Evolutionary conservation across 2,888 invertebrate species (phyloP).

Genomic region (Andrena hattorfiana): DNA sequence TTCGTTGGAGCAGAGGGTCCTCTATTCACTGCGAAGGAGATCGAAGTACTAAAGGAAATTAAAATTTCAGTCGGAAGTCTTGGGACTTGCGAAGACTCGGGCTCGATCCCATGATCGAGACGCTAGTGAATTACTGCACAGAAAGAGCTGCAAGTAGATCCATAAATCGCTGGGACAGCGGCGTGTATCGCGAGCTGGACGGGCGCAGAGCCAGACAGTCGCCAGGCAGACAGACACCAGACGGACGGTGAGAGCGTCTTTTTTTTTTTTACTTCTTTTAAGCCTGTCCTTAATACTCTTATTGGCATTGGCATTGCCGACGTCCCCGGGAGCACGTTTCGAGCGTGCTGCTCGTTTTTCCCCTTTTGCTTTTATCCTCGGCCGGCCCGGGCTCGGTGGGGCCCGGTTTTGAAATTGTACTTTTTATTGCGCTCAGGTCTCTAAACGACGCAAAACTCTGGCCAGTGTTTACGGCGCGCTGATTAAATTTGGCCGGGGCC

Average conservation of each 20-base stretch:
- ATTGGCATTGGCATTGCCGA: constrained; percentile 52
- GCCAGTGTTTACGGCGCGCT: constrained; percentile 30
- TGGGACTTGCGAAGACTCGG: neutral
- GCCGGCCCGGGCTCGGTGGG: neutral
- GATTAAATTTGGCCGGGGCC: constrained; percentile 25
- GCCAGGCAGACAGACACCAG: constrained; percentile 77
- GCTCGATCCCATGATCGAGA: neutral
- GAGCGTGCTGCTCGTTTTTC: constrained; percentile 9
- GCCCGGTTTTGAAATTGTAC: constrained; percentile 60
- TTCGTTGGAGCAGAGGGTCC: neutral
- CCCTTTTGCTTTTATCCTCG: constrained; percentile 42
- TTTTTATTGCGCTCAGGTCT: constrained; percentile 34
- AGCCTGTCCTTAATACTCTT: constrained; percentile 61
- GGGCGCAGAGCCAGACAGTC: constrained; percentile 70
- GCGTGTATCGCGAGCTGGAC: constrained; percentile 18
- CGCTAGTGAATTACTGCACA: constrained; percentile 13
- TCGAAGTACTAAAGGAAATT: too few species aligned
- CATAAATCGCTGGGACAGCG: constrained; percentile 46
- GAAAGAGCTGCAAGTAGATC: constrained; percentile 37
- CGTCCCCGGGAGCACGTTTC: constrained; percentile 43
- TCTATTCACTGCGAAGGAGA: neutral
- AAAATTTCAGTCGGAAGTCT: neutral
- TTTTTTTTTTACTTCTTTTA: constrained; percentile 64
- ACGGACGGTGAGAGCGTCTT: constrained; percentile 61
- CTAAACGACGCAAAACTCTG: constrained; percentile 23